These are phyloP conservation scores for Clanis bilineata DNA, from an alignment of 2,888 invertebrate species.

Conservation along the genomic window DNA sequence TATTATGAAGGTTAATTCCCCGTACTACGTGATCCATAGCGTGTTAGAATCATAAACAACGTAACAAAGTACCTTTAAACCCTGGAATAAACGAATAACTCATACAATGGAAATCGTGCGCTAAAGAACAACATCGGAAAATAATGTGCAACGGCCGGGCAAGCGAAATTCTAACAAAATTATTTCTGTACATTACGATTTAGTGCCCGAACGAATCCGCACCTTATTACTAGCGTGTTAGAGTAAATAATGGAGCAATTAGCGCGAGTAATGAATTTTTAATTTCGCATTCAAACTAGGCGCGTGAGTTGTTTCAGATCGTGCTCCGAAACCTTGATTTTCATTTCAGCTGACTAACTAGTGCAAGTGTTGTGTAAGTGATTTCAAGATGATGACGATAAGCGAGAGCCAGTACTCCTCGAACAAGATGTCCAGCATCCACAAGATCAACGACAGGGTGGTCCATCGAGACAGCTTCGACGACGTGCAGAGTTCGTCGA, in stretches of 20 bases:
- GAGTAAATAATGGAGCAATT: constrained; percentile 7
- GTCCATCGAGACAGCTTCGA: constrained; percentile 74
- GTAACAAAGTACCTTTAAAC: not conserved
- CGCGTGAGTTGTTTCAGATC: not conserved
- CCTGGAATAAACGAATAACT: constrained; percentile 24
- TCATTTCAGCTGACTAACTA: constrained; percentile 8
- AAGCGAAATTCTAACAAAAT: constrained; percentile 39
- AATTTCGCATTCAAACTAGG: not conserved
- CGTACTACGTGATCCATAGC: not conserved
- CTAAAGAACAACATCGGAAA: constrained; percentile 30
- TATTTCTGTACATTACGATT: constrained; percentile 45
- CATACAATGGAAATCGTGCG: constrained; percentile 12
- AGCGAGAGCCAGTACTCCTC: constrained; percentile 79
- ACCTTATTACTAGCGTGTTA: not conserved
- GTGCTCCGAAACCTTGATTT: constrained; percentile 5
- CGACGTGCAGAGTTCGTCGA: constrained; percentile 74
- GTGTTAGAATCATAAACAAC: not conserved
- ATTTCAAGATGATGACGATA: constrained; percentile 75
- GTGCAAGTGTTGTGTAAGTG: constrained; percentile 12
- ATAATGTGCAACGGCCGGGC: constrained; percentile 30
- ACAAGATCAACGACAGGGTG: constrained; percentile 75
- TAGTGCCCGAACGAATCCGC: not conserved
- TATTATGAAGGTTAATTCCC: not conserved
- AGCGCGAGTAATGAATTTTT: not conserved
- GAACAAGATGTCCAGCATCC: constrained; percentile 76